Conservation (phyloP, 2,888 invertebrate genomes). For the Drosophila parthenogenetica region DNA sequence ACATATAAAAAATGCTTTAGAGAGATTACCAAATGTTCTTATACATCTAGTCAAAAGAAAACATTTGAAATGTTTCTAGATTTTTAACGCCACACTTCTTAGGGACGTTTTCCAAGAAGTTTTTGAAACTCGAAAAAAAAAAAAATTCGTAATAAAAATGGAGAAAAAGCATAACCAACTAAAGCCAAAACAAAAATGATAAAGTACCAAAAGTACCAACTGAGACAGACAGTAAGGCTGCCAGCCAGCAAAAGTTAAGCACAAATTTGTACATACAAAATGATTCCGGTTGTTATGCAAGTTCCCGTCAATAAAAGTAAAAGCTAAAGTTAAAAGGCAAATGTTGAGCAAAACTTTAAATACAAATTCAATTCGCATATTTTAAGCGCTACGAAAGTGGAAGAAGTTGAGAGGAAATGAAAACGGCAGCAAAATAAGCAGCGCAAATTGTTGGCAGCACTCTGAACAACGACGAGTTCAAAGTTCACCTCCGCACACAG, state of each 20-base stretch:
- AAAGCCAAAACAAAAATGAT: constrained; percentile 58
- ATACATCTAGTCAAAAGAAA: constrained; percentile 17
- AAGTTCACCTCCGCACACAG: constrained; percentile 58
- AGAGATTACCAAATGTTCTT: constrained; percentile 28
- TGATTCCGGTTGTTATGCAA: constrained; percentile 78
- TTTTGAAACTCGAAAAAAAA: constrained; percentile 10
- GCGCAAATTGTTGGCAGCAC: constrained; percentile 61
- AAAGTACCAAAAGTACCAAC: constrained; percentile 41
- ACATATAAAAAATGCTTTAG: constrained; percentile 37
- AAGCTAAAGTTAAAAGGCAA: constrained; percentile 33
- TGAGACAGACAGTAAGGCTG: constrained; percentile 20
- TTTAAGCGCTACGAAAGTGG: constrained; percentile 72
- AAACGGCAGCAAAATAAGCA: constrained; percentile 75
- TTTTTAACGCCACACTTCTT: constrained; percentile 35
- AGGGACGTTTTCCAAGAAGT: constrained; percentile 41
- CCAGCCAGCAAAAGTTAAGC: constrained; percentile 64
- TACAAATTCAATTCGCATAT: constrained; percentile 81
- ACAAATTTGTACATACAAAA: constrained; percentile 78
- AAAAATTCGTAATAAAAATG: not conserved
- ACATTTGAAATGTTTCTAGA: constrained; percentile 40
- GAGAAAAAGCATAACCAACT: constrained; percentile 41
- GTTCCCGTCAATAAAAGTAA: constrained; percentile 56
- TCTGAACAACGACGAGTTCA: constrained; percentile 51
- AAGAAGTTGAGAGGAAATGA: constrained; percentile 32
- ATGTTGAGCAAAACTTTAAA: constrained; percentile 68